These are phyloP conservation scores for Drosophila mulleri DNA, from an alignment of 2,888 invertebrate species.

Conservation along the genomic window DNA sequence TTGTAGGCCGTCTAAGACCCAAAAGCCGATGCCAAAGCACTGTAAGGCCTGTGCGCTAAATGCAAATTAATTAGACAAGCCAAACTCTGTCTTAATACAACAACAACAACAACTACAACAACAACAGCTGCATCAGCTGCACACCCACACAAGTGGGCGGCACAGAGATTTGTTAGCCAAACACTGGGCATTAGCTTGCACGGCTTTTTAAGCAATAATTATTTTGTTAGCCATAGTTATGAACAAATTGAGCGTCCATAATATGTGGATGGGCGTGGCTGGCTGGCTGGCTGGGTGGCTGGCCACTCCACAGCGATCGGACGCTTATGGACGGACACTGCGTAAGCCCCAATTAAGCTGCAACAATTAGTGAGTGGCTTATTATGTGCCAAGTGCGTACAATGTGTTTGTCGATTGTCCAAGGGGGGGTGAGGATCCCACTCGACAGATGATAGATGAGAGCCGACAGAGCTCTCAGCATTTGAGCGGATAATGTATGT, in stretches of 20 bases:
- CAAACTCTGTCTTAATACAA: slow-evolving; percentile 37
- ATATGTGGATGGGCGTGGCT: slow-evolving; percentile 14
- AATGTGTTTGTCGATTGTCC: slow-evolving; percentile 23
- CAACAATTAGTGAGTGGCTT: slow-evolving; percentile 58
- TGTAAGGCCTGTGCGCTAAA: slow-evolving; percentile 52
- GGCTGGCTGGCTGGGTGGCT: neutral
- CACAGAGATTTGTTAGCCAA: slow-evolving; percentile 23
- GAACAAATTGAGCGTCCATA: slow-evolving; percentile 59
- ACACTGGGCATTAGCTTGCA: slow-evolving; percentile 42
- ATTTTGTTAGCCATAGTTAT: slow-evolving; percentile 55
- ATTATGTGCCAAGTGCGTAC: slow-evolving; percentile 39
- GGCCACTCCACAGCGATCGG: neutral
- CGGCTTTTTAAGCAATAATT: slow-evolving; percentile 60
- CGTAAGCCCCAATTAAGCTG: slow-evolving; percentile 65
- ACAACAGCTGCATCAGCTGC: slow-evolving; percentile 2
- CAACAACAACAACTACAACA: slow-evolving; percentile 13
- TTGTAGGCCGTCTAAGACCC: slow-evolving; percentile 42
- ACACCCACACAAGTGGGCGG: slow-evolving; percentile 6
- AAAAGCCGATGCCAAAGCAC: slow-evolving; percentile 38
- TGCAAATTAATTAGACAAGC: slow-evolving; percentile 69
- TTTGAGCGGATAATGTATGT: neutral
- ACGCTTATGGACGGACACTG: slow-evolving; percentile 24
- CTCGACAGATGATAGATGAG: slow-evolving; percentile 7
- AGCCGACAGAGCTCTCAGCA: neutral
- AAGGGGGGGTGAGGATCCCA: neutral